Conservation (phyloP, 1,140 invertebrate genomes). For the Tyrophagus putrescentiae region DNA sequence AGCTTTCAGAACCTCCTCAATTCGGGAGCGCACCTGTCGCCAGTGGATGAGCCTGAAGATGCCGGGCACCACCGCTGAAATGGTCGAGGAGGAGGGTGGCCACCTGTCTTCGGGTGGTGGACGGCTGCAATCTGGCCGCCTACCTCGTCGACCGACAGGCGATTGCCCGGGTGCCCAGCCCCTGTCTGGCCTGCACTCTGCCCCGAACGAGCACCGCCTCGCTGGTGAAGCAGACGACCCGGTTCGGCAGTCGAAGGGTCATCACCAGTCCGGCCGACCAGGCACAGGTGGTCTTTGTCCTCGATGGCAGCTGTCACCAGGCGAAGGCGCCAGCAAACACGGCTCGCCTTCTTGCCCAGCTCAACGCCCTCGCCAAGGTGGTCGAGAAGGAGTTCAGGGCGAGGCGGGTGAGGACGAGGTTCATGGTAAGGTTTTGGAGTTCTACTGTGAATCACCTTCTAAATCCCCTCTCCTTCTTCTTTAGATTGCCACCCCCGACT, state of each 20-base stretch:
- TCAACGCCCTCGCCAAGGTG: background rate
- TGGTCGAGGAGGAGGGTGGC: background rate
- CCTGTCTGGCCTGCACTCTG: conserved; percentile 7
- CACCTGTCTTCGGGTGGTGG: background rate
- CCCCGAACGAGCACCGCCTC: background rate
- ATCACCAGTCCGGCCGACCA: background rate
- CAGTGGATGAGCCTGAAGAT: background rate
- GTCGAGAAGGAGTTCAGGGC: conserved; percentile 7
- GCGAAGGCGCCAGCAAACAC: background rate
- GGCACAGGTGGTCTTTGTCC: conserved; percentile 5
- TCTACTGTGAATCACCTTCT: background rate
- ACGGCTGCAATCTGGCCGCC: conserved; percentile 10
- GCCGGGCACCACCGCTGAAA: too few species aligned
- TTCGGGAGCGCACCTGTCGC: background rate
- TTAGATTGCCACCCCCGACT: background rate
- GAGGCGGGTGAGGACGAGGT: background rate
- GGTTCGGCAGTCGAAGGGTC: background rate
- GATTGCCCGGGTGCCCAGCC: background rate
- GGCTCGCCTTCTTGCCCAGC: background rate
- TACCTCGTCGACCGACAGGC: background rate
- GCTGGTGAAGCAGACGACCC: background rate
- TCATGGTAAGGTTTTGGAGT: background rate
- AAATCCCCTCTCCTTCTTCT: background rate
- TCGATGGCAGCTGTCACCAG: conserved; percentile 10
- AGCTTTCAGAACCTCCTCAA: background rate